Evolutionary conservation across 2,888 invertebrate species (phyloP).

Genomic region (Netelia virgata): DNA sequence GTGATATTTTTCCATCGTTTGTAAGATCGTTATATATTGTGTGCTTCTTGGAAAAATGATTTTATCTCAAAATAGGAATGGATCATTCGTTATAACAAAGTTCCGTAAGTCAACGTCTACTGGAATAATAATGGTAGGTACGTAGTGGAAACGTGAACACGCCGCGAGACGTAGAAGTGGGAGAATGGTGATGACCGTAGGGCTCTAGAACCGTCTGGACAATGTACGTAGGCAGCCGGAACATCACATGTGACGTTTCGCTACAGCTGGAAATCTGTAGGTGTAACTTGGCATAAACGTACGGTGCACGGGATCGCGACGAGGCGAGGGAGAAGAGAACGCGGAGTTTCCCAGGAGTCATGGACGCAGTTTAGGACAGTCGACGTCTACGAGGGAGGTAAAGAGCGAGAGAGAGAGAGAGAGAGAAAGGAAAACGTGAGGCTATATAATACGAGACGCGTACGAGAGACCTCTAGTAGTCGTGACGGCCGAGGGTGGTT

Average conservation of each 20-base stretch:
- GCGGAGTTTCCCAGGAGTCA: constrained; percentile 56
- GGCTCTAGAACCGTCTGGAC: constrained; percentile 18
- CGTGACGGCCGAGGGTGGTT: constrained; percentile 31
- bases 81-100: neutral
- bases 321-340: constrained; percentile 28
- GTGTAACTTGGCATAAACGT: constrained; percentile 28
- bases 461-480: constrained; percentile 50
- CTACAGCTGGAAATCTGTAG: constrained; percentile 19
- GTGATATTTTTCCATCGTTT: no score
- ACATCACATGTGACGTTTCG: constrained; percentile 35
- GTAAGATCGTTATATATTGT: no score
- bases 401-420: constrained; percentile 9
- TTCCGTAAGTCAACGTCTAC: neutral
- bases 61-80: no score
- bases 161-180: neutral
- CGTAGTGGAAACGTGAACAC: neutral
- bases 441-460: constrained; percentile 11
- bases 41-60: no score
- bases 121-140: constrained; percentile 13
- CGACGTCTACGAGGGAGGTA: constrained; percentile 22
- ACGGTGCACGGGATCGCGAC: constrained; percentile 6
- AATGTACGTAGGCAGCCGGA: constrained; percentile 5
- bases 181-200: constrained; percentile 9
- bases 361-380: constrained; percentile 60
- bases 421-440: constrained; percentile 10